Evolutionary conservation across 2,888 invertebrate species (phyloP), one percentile per base, ranked within the genome.

Genomic region (Agonopterix arenella): DNA sequence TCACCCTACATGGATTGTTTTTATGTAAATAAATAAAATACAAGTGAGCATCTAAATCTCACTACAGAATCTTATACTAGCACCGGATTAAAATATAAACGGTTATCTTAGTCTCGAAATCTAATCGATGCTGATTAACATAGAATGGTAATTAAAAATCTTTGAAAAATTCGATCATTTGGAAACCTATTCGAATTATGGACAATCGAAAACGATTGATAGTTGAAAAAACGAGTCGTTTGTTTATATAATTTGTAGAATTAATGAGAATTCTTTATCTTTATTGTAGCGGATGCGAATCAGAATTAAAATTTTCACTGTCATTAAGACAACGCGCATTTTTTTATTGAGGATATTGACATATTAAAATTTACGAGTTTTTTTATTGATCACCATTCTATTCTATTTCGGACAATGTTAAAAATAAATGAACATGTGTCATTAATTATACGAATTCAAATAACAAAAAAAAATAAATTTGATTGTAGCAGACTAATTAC

Each of bases 101-200:
- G 49, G 56, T 64, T 59, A 67, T 68, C 65, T 55, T 53, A 57
- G 55, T 61, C 63, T 67, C 53, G 49, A 60, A 62, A 72, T 68
- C 62, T 60, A 66, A 66, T 68, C 60, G 57, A 57, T 58, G 51
- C 52, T 54, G 52, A 80, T 81, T 80, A 75, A 75, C 80, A 82
- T 82, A 63, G 62, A 71, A 74, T 66, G 51, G 66, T 78, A 82
- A 83, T 84, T 83, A 84, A 78, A 76, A 71, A 57, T 65, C 58
- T 66, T 65, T 56, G 57, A 50, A 47, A 52, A 60, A 60, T 63
- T 59, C 57, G 61, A 60, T 57, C 59, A 58, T 70, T 73, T 71
- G 52, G 58, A 66, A 66, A 66, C 66, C 62, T 64, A 63, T 63
- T 63, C 58, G 62, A 65, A 44, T 48, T 51, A 50, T 53, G 37